Conservation (phyloP, 1,140 invertebrate species). For the Ectropis grisescens region DNA sequence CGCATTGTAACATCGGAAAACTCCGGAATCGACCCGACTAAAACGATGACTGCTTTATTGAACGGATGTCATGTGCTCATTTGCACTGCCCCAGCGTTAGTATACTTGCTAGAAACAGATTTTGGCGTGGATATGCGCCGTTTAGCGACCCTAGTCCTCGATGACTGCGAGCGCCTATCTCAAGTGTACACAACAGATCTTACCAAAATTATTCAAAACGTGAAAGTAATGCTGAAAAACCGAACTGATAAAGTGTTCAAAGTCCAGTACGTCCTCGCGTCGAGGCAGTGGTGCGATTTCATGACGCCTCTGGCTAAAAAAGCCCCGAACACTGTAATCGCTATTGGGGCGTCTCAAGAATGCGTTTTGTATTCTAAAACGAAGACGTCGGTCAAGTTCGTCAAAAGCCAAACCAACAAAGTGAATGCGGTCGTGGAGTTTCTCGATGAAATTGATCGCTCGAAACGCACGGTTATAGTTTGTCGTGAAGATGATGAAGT, state of each 20-base stretch:
- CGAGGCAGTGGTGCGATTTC: conserved; percentile 45
- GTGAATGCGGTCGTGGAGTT: conserved; percentile 28
- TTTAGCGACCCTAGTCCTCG: conserved; percentile 37
- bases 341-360: conserved; percentile 53
- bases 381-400: conserved; percentile 36
- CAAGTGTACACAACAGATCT: conserved; percentile 36
- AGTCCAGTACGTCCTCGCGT: conserved; percentile 43
- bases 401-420: conserved; percentile 36
- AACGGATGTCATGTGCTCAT: conserved; percentile 51
- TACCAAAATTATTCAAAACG: conserved; percentile 32
- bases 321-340: conserved; percentile 43
- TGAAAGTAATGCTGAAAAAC: conserved; percentile 36
- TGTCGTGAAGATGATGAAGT: conserved; percentile 49
- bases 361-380: conserved; percentile 53
- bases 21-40: conserved; percentile 34
- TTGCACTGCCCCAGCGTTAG: conserved; percentile 32
- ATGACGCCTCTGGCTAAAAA: conserved; percentile 40
- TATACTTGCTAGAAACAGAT: conserved; percentile 36
- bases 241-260: conserved; percentile 38
- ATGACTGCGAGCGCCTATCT: conserved; percentile 43
- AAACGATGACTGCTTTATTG: conserved; percentile 30
- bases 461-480: conserved; percentile 46
- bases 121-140: conserved; percentile 39
- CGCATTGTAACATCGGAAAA: conserved; percentile 38
- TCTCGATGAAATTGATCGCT: conserved; percentile 26